Evolutionary conservation across 1,140 invertebrate species (phyloP), one percentile per base, ranked within the genome.

Genomic region (Psix sp.): DNA sequence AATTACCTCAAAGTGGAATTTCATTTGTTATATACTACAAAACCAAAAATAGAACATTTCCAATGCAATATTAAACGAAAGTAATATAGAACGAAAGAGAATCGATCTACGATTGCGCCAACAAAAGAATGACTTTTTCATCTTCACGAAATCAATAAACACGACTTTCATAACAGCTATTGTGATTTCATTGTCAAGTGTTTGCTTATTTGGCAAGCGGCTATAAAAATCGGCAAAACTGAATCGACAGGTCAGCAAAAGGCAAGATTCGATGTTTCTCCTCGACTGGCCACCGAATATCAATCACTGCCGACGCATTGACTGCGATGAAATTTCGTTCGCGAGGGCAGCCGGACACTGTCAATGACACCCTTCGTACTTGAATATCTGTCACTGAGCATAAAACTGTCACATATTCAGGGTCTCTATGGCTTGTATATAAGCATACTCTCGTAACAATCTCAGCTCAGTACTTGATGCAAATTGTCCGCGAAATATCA

Each of bases 301-400:
- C 10, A 46, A 57, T 57, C 62, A 66, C 49, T 36, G 52, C 6
- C 29, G n/a, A 14, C n/a, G 24, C 17, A 33, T 9, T 38, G 11
- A 6, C 62, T 24, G 15, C 24, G 21, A 24, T 29, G 49, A 42
- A 49, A 66, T 66, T 74, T 73, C 18, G 35, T 48, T 16, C 5
- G 17, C 5, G 16, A 10, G 33, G 17, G 17, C 10, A 35, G 9
- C 43, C 24, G 21, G 56, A 54, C 68, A 81, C 36, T 77, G 78
- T 81, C 78, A 79, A 79, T 78, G 77, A 77, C 75, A 39, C 15
- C 11, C 16, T 1, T 9, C 56, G 80, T 79, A 75, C 81, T 80
- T 81, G 81, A 79, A 77, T 72, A 63, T 38, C 42, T 52, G 46
- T 71, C 65, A 59, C 40, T 72, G 75, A 79, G 70, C 78, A 60